phyloP scores from a whole-genome alignment of 2,113 vertebrate genomes.

The Vireo altiloquus region DNA sequence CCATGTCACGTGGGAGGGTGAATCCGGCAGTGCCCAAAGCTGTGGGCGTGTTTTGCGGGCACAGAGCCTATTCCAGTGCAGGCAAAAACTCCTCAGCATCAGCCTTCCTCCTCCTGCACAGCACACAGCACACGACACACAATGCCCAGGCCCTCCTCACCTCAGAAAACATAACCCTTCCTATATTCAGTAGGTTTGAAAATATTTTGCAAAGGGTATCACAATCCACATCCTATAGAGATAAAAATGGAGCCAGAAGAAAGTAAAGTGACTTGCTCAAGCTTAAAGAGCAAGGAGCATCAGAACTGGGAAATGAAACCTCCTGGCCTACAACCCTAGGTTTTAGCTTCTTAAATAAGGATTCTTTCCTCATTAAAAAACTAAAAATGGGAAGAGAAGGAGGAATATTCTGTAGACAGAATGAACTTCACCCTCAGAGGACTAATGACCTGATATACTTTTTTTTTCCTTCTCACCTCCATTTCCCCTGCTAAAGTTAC shows the following conservation, averaged over 20 bases:
- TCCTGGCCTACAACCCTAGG: background rate
- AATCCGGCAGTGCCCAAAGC: background rate
- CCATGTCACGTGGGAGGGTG: background rate
- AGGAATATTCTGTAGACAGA: background rate
- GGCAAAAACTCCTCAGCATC: background rate
- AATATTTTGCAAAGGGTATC: background rate
- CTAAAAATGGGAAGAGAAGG: background rate
- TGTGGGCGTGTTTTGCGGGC: rapidly evolving
- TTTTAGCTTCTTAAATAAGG: slow-evolving; percentile 21
- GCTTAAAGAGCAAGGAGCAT: background rate
- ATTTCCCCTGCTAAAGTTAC: background rate
- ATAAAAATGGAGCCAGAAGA: background rate
- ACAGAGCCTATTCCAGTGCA: background rate
- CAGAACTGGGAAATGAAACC: slow-evolving; percentile 7
- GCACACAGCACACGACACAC: rapidly evolving
- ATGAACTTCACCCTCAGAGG: slow-evolving; percentile 10
- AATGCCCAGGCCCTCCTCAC: background rate
- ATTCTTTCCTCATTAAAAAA: slow-evolving; percentile 35
- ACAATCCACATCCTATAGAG: background rate
- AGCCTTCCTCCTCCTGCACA: background rate
- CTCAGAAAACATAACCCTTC: background rate
- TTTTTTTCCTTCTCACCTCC: background rate
- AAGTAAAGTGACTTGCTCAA: background rate
- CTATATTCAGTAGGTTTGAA: background rate
- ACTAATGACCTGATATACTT: slow-evolving; percentile 28